These are phyloP conservation scores for Platorchestia sp. DNA, from an alignment of 1,140 invertebrate genomes.

Conservation along the genomic window DNA sequence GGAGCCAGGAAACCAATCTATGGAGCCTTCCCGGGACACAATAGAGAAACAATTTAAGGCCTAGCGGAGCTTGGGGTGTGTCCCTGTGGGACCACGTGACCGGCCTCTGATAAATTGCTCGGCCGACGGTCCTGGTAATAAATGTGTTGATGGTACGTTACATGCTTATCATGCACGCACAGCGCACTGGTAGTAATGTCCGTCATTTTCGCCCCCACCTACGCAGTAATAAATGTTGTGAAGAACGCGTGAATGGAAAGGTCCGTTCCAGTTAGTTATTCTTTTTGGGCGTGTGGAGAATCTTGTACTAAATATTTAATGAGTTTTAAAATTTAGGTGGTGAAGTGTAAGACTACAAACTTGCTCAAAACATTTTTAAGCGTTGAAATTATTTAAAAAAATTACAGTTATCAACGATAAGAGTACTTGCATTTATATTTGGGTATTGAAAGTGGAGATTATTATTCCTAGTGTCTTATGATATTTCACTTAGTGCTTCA, in stretches of 20 bases:
- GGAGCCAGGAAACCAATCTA: conserved; percentile 47
- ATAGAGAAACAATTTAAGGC: conserved; percentile 51
- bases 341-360: no score
- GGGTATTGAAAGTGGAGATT: no score
- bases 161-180: not conserved
- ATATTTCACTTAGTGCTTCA: no score
- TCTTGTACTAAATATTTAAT: no score
- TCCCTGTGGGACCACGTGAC: conserved; percentile 22
- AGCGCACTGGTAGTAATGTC: not conserved
- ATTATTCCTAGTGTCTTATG: no score
- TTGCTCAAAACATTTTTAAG: no score
- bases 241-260: not conserved
- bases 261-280: not conserved
- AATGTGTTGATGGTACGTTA: not conserved
- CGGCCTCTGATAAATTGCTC: conserved; percentile 1
- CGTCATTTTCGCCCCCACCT: not conserved
- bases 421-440: no score
- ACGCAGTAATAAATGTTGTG: not conserved
- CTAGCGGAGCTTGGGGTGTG: not conserved
- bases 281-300: no score
- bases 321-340: no score
- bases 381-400: no score
- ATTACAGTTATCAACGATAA: no score
- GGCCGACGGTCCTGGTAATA: not conserved
- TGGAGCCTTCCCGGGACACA: conserved; percentile 42